phyloP scores from a whole-genome alignment of 2,888 invertebrate species.

The Lycocerus yunnanus region DNA sequence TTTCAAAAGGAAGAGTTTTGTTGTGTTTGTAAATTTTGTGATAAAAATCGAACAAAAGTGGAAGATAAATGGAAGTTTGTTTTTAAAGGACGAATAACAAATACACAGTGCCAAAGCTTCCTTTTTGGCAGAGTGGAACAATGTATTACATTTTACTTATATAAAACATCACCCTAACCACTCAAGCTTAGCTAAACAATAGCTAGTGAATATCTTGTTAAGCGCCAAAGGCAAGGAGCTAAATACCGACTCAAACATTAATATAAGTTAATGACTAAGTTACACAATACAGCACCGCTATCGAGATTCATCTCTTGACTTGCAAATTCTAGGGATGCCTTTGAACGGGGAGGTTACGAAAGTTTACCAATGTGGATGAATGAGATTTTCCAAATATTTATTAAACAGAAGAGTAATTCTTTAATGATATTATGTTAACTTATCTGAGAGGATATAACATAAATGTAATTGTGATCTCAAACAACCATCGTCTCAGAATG shows the following conservation, averaged over 20 bases:
- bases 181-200: constrained; percentile 26
- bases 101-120: not conserved
- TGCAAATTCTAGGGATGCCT: constrained; percentile 11
- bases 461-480: too few species aligned
- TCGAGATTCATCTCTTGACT: constrained; percentile 19
- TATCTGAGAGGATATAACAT: not conserved
- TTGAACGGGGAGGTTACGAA: not conserved
- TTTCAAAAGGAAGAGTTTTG: not conserved
- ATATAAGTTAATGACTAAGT: constrained; percentile 39
- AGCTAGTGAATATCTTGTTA: constrained; percentile 32
- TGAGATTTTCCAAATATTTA: not conserved
- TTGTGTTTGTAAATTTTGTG: not conserved
- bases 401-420: not conserved
- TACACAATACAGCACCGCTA: constrained; percentile 34
- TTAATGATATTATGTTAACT: not conserved
- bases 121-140: not conserved
- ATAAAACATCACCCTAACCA: constrained; percentile 13
- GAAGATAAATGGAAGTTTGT: not conserved
- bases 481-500: not conserved
- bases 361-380: not conserved
- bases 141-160: constrained; percentile 7
- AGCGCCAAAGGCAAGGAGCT: constrained; percentile 28
- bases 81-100: not conserved
- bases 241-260: constrained; percentile 37
- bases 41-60: not conserved